These are phyloP conservation scores for Dryococelus australis DNA, from an alignment of 2,888 invertebrate species.

Conservation along the genomic window DNA sequence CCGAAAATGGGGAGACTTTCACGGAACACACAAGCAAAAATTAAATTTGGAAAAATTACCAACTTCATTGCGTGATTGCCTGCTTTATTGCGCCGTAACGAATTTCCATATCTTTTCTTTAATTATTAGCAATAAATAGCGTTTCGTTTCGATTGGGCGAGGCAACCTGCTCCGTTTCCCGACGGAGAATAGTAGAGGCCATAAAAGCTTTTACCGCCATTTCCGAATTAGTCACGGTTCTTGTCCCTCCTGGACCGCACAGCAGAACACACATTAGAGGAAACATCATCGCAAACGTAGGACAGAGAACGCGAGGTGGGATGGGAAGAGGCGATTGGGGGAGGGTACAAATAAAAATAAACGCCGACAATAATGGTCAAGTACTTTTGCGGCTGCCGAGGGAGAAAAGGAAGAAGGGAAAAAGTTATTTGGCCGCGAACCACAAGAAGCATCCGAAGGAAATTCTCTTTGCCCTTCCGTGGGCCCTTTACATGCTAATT, in stretches of 20 bases:
- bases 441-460: not conserved
- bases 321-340: not conserved
- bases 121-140: too few relatives aligned
- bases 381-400: not conserved
- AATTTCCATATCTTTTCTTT: too few relatives aligned
- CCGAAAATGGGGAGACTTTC: too few relatives aligned
- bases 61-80: too few relatives aligned
- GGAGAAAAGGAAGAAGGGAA: not conserved
- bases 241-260: not conserved
- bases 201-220: constrained; percentile 16
- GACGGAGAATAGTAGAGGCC: not conserved
- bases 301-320: not conserved
- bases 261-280: not conserved
- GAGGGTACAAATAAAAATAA: not conserved
- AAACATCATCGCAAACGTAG: not conserved
- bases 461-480: not conserved
- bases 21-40: too few relatives aligned
- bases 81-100: too few relatives aligned
- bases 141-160: too few relatives aligned
- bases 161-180: too few relatives aligned
- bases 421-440: not conserved
- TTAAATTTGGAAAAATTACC: too few relatives aligned
- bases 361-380: constrained; percentile 10
- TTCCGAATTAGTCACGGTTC: not conserved
- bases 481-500: constrained; percentile 41